Base-by-base conservation (phyloP, 2,113 vertebrate genomes). In the Paramisgurnus dabryanus region DNA sequence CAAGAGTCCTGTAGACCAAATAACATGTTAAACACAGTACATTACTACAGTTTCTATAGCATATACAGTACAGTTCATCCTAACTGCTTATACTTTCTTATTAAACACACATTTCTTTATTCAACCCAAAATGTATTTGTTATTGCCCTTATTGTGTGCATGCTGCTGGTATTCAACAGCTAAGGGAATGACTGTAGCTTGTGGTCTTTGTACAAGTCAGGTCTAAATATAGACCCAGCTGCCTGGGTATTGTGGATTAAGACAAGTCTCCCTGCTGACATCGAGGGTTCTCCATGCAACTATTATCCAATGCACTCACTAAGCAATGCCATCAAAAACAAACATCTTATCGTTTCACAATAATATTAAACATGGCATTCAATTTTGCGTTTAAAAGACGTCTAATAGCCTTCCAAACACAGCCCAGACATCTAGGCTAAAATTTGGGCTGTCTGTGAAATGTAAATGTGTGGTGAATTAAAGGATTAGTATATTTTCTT, bases 201-300 rank as follows among this genome's bases (percentile, higher is more conserved):
- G 63, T 67, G 64, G 60, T 68, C 71, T 76, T 75, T 70, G 73
- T 82, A 41, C 77, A 79, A 81, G 70, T 64, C 18, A 49, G 7
- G 76, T 68, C 79, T 86, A 86, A 89, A 91, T 86, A 89, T 88
- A 91, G 82, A 76, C 47, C 80, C 86, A 89, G 87, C 86, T 89
- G 87, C 87, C 86, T 78, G 84, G 70, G 80, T 86, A 83, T 66
- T 81, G 76, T 85, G 85, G 86, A 86, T 88, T 89, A 87, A 87
- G 77, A 58, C 64, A 67, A 68, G 80, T 76, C 80, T 84, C 64
- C 55, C 41, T 53, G 83, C 78, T 87, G 85, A 87, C 67, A 43
- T 87, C 80, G 80, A 58, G 47, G 67, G 71, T 67, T 67, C 76
- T 87, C 76, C 50, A 86, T 81, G 85, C 74, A 71, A 85, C 50